A percentile compares a stretch with the other conserved stretches of the same genome.
Evolutionary conservation across 2,888 invertebrate species (phyloP).

Genomic region (Tipula vernalis): DNA sequence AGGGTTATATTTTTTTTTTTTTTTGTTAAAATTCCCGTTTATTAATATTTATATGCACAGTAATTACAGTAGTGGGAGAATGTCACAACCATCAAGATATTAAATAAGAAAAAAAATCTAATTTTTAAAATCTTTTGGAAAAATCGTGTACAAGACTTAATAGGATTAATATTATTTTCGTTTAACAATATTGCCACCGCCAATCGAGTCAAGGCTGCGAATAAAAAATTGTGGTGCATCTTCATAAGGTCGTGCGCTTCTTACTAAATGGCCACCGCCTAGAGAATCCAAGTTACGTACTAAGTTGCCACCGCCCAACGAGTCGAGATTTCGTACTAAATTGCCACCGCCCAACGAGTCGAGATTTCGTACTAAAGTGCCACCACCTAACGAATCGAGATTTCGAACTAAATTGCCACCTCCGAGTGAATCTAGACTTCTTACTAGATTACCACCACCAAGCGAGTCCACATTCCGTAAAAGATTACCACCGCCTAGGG

Average conservation of each 20-base stretch:
- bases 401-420: slow-evolving; percentile 6
- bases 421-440: slow-evolving; percentile 11
- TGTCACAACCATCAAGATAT: not conserved
- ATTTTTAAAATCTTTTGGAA: not conserved
- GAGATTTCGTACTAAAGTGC: not conserved
- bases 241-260: not conserved
- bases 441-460: not conserved
- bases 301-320: slow-evolving; percentile 16
- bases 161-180: not conserved
- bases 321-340: slow-evolving; percentile 15
- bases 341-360: not conserved
- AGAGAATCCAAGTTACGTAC: slow-evolving; percentile 12
- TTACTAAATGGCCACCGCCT: slow-evolving; percentile 9
- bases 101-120: not conserved
- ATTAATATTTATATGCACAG: not conserved
- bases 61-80: not conserved
- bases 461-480: not conserved
- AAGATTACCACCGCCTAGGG: slow-evolving; percentile 13
- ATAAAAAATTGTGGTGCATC: not conserved
- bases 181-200: slow-evolving; percentile 8
- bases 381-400: slow-evolving; percentile 14
- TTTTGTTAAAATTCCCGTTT: not conserved
- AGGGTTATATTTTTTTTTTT: not conserved
- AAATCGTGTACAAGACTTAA: not conserved
- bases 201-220: slow-evolving; percentile 7